Conservation (phyloP, 2,113 vertebrate genomes). For the Myrmecophaga tridactyla region DNA sequence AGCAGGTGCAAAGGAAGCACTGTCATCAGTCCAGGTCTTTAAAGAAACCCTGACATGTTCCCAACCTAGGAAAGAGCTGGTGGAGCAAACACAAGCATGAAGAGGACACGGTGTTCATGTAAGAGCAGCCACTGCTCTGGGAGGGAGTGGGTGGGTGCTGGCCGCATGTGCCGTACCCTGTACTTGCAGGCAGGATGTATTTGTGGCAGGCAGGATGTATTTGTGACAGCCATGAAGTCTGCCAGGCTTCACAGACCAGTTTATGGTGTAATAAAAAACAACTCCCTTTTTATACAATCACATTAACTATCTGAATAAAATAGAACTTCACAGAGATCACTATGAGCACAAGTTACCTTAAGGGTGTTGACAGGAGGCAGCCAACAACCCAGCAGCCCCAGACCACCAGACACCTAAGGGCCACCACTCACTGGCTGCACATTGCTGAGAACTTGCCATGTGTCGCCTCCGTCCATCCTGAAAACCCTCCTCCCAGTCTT, state of each 20-base stretch:
- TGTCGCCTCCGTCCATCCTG: not conserved
- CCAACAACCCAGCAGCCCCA: not conserved
- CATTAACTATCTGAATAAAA: rapidly evolving
- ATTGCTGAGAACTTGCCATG: too few species aligned
- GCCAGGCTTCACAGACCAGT: not conserved
- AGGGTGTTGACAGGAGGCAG: not conserved
- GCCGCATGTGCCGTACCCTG: not conserved
- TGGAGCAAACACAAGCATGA: not conserved
- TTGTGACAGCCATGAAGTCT: not conserved
- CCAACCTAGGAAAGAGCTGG: not conserved
- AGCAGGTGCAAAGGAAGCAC: not conserved
- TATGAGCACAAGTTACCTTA: not conserved
- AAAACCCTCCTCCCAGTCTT: not conserved
- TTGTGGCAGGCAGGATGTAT: rapidly evolving
- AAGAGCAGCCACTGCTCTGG: too few species aligned
- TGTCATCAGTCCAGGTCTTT: rapidly evolving
- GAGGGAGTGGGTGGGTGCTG: too few species aligned
- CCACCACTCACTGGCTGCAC: not conserved
- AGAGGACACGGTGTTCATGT: not conserved
- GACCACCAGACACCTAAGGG: too few species aligned
- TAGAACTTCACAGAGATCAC: rapidly evolving
- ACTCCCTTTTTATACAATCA: not conserved
- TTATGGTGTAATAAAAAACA: rapidly evolving
- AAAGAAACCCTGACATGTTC: not conserved
- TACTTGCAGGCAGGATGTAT: not conserved